Evolutionary conservation across 1,140 invertebrate genomes (phyloP).

Genomic region (Magallana gigas): DNA sequence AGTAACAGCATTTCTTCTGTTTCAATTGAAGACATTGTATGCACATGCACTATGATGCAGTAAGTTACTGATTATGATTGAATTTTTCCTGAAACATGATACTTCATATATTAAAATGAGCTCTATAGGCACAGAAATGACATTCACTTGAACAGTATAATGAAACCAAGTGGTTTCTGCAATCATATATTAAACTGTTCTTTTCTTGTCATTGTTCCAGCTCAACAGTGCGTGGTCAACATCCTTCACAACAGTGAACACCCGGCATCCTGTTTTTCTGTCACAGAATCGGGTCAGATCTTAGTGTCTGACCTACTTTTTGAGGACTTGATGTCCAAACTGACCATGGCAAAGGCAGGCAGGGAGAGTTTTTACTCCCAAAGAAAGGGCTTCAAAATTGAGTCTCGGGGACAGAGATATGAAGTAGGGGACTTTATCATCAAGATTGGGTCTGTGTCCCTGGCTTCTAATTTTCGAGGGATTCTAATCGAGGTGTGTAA

Average conservation of each 20-base stretch:
- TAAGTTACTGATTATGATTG: too few species aligned
- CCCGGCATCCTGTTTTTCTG: slow-evolving; percentile 94
- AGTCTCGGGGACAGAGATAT: slow-evolving; percentile 94
- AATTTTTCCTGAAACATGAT: too few species aligned
- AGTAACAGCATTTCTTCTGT: too few species aligned
- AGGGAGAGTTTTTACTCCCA: slow-evolving; percentile 89
- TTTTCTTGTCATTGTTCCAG: slow-evolving; percentile 62
- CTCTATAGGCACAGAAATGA: too few species aligned
- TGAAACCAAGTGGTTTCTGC: too few species aligned
- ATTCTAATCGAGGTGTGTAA: slow-evolving; percentile 91
- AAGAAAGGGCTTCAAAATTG: slow-evolving; percentile 88
- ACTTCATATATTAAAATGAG: too few species aligned
- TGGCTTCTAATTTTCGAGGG: slow-evolving; percentile 93
- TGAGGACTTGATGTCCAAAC: slow-evolving; percentile 93
- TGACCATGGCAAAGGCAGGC: slow-evolving; percentile 78
- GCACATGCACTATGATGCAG: too few species aligned
- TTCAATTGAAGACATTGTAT: too few species aligned
- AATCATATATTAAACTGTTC: not conserved
- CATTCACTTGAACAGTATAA: too few species aligned
- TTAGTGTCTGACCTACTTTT: slow-evolving; percentile 94
- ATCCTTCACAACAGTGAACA: slow-evolving; percentile 97
- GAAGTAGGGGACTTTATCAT: slow-evolving; percentile 96
- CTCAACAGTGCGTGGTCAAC: slow-evolving; percentile 88
- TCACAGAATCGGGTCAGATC: slow-evolving; percentile 90
- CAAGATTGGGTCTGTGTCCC: slow-evolving; percentile 94